Conservation (phyloP, 2,113 vertebrate species). For the Oxygymnocypris stewartii region DNA sequence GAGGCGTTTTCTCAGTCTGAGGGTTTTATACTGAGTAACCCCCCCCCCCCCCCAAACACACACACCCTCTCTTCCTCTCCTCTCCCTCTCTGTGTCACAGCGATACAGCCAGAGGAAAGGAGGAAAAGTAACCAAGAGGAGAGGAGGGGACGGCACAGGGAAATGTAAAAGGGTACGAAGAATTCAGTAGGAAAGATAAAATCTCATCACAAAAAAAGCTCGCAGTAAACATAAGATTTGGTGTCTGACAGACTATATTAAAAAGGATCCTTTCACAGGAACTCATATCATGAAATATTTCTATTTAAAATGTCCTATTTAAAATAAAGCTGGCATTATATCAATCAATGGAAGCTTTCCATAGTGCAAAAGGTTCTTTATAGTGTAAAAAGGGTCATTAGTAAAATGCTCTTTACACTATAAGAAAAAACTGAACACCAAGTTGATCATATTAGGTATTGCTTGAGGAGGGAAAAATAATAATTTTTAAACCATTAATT, state of each 20-base stretch:
- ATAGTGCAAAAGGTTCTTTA: neutral
- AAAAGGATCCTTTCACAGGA: neutral
- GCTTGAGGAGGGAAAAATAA: too few relatives aligned
- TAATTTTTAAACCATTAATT: neutral
- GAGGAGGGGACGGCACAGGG: neutral
- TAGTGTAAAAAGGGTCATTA: neutral
- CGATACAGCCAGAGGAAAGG: constrained; percentile 9
- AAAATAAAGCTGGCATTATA: neutral
- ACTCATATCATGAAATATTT: neutral
- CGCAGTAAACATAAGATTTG: neutral
- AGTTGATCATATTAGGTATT: neutral
- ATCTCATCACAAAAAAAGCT: neutral
- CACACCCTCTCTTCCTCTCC: constrained; percentile 27
- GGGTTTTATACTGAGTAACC: constrained; percentile 75
- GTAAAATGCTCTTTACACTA: too few relatives aligned
- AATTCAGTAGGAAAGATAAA: neutral
- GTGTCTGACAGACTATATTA: neutral
- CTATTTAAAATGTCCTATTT: too few relatives aligned
- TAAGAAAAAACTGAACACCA: too few relatives aligned
- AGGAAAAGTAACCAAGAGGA: constrained; percentile 11
- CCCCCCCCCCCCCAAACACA: constrained; percentile 44
- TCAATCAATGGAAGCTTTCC: neutral
- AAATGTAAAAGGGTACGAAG: neutral
- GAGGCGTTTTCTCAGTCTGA: constrained; percentile 74
- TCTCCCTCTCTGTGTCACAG: constrained; percentile 59